phyloP scores from a whole-genome alignment of 2,888 invertebrate genomes.

The Morinoia aosen region DNA sequence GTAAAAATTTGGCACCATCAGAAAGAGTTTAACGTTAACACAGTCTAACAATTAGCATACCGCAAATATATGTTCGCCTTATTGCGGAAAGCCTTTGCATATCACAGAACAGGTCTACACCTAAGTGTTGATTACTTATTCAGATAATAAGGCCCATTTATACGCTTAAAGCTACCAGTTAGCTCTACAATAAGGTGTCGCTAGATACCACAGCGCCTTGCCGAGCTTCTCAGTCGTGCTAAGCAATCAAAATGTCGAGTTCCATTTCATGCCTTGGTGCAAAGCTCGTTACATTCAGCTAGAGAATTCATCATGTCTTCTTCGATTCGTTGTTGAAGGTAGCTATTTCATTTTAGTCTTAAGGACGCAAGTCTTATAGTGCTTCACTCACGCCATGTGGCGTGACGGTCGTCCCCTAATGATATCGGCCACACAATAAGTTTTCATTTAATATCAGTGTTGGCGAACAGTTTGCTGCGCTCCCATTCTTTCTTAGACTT shows the following conservation, averaged over 20 bases:
- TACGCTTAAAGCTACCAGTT: background rate
- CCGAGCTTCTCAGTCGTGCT: background rate
- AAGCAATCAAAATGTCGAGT: background rate
- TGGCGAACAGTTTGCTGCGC: background rate
- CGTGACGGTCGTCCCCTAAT: background rate
- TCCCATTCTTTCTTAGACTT: background rate
- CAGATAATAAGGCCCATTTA: no score
- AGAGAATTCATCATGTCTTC: background rate
- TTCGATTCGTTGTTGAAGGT: background rate
- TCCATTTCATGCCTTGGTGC: background rate
- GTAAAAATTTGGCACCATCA: no score
- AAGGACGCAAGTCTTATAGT: background rate
- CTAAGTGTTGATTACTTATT: no score
- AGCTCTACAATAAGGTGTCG: background rate
- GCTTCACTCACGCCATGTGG: constrained; percentile 10
- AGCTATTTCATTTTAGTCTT: background rate
- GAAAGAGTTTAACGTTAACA: no score
- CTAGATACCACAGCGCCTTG: background rate
- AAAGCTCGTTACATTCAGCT: background rate
- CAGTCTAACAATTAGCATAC: no score
- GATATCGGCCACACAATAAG: constrained; percentile 20
- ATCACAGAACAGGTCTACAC: no score
- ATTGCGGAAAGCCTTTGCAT: no score
- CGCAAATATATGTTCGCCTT: no score
- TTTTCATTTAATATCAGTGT: constrained; percentile 18